Evolutionary conservation across 2,113 vertebrate species (phyloP).

Genomic region (Brevimyrus niger): DNA sequence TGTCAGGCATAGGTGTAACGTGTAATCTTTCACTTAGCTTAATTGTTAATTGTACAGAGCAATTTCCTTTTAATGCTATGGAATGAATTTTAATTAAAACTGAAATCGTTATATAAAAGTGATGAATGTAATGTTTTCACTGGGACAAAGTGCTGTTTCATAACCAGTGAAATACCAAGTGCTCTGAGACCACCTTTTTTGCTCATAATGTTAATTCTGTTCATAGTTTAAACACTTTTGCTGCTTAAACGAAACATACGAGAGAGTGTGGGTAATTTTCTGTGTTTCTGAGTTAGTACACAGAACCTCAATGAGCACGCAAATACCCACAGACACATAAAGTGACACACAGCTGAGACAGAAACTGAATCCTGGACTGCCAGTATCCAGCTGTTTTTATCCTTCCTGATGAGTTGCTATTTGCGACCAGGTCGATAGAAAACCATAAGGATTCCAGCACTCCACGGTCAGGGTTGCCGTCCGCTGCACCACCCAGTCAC

Average conservation of each 20-base stretch:
- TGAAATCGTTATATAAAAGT: background rate
- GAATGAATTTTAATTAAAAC: background rate
- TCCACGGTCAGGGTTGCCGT: background rate
- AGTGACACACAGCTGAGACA: background rate
- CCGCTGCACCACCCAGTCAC: background rate
- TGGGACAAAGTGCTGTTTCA: background rate
- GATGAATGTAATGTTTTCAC: background rate
- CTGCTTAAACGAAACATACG: background rate
- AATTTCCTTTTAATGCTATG: background rate
- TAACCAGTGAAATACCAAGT: background rate
- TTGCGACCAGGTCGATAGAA: background rate
- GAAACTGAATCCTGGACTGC: background rate
- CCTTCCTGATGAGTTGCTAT: background rate
- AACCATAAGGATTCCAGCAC: background rate
- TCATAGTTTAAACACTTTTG: background rate
- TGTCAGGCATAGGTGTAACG: background rate
- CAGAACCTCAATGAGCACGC: background rate
- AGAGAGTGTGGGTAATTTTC: background rate
- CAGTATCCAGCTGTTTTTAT: background rate
- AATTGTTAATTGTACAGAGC: background rate
- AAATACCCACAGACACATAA: background rate
- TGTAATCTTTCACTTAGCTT: background rate
- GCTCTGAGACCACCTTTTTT: background rate
- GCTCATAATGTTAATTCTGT: background rate
- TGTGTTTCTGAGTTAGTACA: background rate